A percentile compares a stretch with the other conserved stretches of the same genome.
Evolutionary conservation across 2,113 vertebrate species (phyloP).

Genomic region (Tetrao urogallus): DNA sequence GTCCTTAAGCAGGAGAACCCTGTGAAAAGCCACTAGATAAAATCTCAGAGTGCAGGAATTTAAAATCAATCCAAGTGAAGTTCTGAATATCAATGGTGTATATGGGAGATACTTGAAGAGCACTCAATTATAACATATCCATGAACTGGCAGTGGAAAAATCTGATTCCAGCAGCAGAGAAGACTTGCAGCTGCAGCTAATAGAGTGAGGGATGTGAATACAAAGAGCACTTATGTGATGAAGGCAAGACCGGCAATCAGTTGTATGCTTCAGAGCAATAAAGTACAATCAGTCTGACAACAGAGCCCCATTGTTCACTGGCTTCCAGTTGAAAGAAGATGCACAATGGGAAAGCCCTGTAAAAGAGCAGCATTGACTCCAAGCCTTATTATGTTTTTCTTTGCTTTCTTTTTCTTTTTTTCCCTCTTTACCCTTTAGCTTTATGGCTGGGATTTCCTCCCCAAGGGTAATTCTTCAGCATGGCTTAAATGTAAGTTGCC

Average conservation of each 20-base stretch:
- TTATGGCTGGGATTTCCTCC: not conserved
- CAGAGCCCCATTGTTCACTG: not conserved
- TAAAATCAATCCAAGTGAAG: not conserved
- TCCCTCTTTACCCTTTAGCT: accelerated
- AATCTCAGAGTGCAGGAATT: not conserved
- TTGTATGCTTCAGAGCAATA: slow-evolving; percentile 40
- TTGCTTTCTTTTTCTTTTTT: not conserved
- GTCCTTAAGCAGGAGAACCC: not conserved
- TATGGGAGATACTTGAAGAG: not conserved
- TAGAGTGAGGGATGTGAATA: not conserved
- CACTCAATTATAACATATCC: slow-evolving; percentile 32
- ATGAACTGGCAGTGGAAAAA: slow-evolving; percentile 46
- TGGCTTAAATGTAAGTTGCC: not conserved
- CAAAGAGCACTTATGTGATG: slow-evolving; percentile 32
- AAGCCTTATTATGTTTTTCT: not conserved
- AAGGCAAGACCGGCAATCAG: slow-evolving; percentile 38
- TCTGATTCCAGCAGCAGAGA: slow-evolving; percentile 25
- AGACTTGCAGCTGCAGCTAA: slow-evolving; percentile 59
- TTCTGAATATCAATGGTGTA: not conserved
- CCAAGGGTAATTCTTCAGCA: not conserved
- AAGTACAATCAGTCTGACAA: slow-evolving; percentile 56
- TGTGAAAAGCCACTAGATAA: accelerated
- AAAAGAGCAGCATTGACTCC: not conserved
- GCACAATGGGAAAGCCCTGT: not conserved
- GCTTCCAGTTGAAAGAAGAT: not conserved